A percentile compares a stretch with the other conserved stretches of the same genome.
These are phyloP conservation scores for Pachypeltis micranthus DNA, from an alignment of 1,140 invertebrate species.

Conservation along the genomic window DNA sequence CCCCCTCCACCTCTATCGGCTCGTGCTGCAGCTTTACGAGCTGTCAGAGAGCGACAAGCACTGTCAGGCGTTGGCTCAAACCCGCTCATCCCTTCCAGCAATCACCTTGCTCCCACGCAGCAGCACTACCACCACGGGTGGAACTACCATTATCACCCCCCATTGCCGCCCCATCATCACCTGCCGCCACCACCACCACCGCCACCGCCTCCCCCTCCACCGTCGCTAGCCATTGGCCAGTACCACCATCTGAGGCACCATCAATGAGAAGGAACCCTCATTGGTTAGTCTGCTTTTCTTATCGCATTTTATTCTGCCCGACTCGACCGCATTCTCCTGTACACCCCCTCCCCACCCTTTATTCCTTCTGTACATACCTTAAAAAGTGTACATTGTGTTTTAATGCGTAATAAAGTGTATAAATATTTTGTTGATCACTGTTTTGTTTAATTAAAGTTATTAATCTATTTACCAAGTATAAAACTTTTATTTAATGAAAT, in stretches of 20 bases:
- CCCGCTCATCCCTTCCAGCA: too few relatives aligned
- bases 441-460: too few relatives aligned
- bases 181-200: neutral
- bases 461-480: too few relatives aligned
- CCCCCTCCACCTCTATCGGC: neutral
- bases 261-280: too few relatives aligned
- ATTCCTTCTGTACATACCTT: too few relatives aligned
- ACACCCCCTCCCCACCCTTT: too few relatives aligned
- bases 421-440: too few relatives aligned
- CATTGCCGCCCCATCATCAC: neutral
- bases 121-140: neutral
- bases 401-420: too few relatives aligned
- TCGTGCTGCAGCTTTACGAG: neutral
- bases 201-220: neutral
- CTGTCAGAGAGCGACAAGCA: neutral
- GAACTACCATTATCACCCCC: slow-evolving; percentile 1
- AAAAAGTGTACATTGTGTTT: too few relatives aligned
- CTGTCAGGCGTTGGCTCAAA: neutral
- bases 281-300: too few relatives aligned
- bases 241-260: neutral
- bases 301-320: neutral
- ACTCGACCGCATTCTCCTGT: too few relatives aligned
- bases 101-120: neutral
- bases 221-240: neutral
- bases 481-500: too few relatives aligned